Evolutionary conservation across 2,797 vertebrate genomes (phyloP).

Genomic region (Fringilla coelebs): DNA sequence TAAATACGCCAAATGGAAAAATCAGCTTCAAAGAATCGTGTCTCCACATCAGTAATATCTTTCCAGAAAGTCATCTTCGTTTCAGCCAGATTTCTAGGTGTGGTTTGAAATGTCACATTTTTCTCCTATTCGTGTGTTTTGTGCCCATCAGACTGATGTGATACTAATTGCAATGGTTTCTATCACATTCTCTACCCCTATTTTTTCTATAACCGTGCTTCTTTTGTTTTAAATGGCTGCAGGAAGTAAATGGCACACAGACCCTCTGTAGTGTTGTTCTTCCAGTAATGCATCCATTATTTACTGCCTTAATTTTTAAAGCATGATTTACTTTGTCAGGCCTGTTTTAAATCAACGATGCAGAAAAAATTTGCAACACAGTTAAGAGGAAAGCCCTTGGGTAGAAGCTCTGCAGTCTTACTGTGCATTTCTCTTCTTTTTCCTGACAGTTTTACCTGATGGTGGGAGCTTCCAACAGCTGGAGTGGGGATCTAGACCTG

Average conservation of each 20-base stretch:
- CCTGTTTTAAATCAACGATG: not conserved
- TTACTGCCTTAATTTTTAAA: slow-evolving; percentile 17
- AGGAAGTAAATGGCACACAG: not conserved
- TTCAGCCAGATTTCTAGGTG: not conserved
- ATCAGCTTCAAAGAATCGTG: not conserved
- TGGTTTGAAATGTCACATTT: not conserved
- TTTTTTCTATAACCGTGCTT: not conserved
- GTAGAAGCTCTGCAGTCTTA: not conserved
- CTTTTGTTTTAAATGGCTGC: not conserved
- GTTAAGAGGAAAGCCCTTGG: not conserved
- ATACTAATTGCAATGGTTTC: not conserved
- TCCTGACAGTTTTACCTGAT: not conserved
- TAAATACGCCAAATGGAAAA: slow-evolving; percentile 28
- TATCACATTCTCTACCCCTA: not conserved
- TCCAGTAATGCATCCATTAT: not conserved
- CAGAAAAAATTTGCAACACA: not conserved
- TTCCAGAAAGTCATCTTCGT: not conserved
- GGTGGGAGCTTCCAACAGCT: not conserved
- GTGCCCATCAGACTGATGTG: not conserved
- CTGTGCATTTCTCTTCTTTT: not conserved
- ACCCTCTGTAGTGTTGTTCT: not conserved
- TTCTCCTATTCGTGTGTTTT: not conserved
- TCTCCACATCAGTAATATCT: not conserved
- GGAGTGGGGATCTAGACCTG: not conserved
- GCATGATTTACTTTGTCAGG: not conserved